A percentile compares a stretch with the other conserved stretches of the same genome.
phyloP scores from a whole-genome alignment of 1,140 invertebrate genomes.

The Triops cancriformis region DNA sequence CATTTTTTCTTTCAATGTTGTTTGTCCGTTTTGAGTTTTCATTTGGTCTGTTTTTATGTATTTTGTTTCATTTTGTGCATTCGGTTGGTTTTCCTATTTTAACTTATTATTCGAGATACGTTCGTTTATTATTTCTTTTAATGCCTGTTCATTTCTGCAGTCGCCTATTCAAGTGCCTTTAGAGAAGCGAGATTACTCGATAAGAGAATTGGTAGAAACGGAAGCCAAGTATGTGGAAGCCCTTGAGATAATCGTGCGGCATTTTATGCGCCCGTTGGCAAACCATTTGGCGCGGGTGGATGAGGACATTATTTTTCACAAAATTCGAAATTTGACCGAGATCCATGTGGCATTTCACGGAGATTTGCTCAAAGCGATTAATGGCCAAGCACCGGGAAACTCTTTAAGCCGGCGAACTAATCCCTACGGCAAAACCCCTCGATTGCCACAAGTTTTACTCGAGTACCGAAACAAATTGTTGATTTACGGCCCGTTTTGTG shows the following conservation, averaged over 20 bases:
- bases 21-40: too few relatives aligned
- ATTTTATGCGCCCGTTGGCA: conserved; percentile 70
- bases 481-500: conserved; percentile 91
- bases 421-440: conserved; percentile 41
- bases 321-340: conserved; percentile 79
- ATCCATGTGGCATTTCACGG: conserved; percentile 75
- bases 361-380: conserved; percentile 63
- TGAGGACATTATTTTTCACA: conserved; percentile 69
- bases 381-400: conserved; percentile 37
- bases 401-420: conserved; percentile 39
- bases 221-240: conserved; percentile 96
- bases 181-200: conserved; percentile 89
- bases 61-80: too few relatives aligned
- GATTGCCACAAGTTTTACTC: conserved; percentile 65
- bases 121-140: neutral
- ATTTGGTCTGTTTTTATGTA: too few relatives aligned
- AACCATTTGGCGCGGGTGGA: conserved; percentile 62
- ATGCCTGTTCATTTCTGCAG: neutral
- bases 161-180: conserved; percentile 27
- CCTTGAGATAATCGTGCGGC: conserved; percentile 71
- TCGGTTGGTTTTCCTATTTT: conserved; percentile 17
- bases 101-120: neutral
- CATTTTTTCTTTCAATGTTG: neutral
- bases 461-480: conserved; percentile 82
- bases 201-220: conserved; percentile 90